Conservation (phyloP, 2,888 invertebrate species). For the Eucera pruinosa region DNA sequence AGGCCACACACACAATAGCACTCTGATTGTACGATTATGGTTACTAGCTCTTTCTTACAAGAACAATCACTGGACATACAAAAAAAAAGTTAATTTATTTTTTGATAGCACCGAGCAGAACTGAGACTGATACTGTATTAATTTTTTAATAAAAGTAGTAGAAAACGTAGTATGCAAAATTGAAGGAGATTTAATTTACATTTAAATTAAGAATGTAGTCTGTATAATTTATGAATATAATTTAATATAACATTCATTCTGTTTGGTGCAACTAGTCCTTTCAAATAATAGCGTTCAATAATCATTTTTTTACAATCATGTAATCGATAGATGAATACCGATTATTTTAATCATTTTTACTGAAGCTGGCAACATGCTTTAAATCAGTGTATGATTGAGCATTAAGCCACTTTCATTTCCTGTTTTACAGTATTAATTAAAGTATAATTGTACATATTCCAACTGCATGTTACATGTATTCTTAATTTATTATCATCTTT, state of each 20-base stretch:
- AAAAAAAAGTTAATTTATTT: conserved; percentile 52
- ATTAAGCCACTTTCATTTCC: conserved; percentile 51
- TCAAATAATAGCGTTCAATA: conserved; percentile 25
- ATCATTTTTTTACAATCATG: conserved; percentile 29
- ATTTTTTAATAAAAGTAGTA: conserved; percentile 50
- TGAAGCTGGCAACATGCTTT: conserved; percentile 42
- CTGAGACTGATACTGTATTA: conserved; percentile 59
- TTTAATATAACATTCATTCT: conserved; percentile 43
- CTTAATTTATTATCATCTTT: conserved; percentile 55
- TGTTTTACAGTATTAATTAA: conserved; percentile 64
- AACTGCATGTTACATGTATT: conserved; percentile 47
- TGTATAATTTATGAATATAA: conserved; percentile 9
- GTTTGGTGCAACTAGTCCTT: conserved; percentile 60
- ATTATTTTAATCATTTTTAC: conserved; percentile 32
- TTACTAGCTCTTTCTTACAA: conserved; percentile 53
- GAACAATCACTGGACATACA: conserved; percentile 45
- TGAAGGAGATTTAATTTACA: conserved; percentile 27
- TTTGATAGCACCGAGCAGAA: conserved; percentile 62
- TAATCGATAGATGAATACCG: conserved; percentile 29
- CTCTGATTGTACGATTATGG: conserved; percentile 59
- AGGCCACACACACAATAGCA: conserved; percentile 78
- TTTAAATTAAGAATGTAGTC: conserved; percentile 23
- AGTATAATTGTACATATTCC: conserved; percentile 59
- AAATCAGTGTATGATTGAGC: conserved; percentile 34
- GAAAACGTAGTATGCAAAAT: conserved; percentile 15